phyloP scores from a whole-genome alignment of 2,888 invertebrate species.

The Megastigmus dorsalis region DNA sequence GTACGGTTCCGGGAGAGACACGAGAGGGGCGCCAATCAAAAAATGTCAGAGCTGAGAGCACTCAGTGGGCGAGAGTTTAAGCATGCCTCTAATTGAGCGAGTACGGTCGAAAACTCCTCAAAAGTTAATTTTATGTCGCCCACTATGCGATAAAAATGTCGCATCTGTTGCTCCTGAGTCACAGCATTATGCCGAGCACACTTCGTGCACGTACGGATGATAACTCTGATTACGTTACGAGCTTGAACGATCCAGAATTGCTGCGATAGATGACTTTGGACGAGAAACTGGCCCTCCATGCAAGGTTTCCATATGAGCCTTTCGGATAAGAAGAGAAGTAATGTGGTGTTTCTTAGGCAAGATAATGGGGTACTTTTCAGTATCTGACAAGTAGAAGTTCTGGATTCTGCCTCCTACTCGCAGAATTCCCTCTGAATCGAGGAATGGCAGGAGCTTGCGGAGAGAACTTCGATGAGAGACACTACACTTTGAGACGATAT shows the following conservation, averaged over 20 bases:
- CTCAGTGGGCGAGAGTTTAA: not conserved
- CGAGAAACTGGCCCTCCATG: not conserved
- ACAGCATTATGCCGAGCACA: not conserved
- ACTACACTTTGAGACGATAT: not conserved
- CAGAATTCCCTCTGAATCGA: not conserved
- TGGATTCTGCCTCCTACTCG: not conserved
- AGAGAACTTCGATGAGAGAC: not conserved
- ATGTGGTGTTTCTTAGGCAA: not conserved
- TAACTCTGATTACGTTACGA: not conserved
- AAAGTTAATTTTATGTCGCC: not conserved
- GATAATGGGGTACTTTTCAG: not conserved
- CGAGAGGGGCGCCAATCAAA: not conserved
- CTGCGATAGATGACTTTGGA: not conserved
- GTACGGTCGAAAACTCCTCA: not conserved
- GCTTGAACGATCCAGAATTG: not conserved
- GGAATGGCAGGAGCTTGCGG: not conserved
- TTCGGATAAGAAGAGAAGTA: not conserved
- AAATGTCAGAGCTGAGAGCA: not conserved
- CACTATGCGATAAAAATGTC: not conserved
- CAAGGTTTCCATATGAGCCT: not conserved
- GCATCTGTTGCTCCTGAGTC: not conserved
- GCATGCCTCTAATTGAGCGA: not conserved
- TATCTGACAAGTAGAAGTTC: not conserved
- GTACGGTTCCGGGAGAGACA: not conserved
- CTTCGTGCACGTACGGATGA: not conserved